Base-by-base conservation (phyloP, 2,797 vertebrate genomes). In the Prunella strophiata region DNA sequence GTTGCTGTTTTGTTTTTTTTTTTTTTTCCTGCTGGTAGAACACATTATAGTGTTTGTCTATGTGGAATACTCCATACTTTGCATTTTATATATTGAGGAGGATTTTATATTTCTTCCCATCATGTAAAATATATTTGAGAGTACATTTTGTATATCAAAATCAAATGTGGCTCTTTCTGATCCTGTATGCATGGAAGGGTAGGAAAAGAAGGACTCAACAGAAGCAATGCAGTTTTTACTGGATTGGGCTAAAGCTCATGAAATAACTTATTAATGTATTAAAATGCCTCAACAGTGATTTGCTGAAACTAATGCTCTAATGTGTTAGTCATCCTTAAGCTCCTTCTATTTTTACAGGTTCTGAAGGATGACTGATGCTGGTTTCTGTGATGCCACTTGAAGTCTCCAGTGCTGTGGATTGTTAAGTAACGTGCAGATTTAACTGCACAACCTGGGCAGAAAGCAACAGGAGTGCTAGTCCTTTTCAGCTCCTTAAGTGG, bases 311-410 rank as follows among this genome's bases (percentile, higher is more conserved):
- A 85, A 90, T 92, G 97, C 85, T 95, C 88, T 97, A 93, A 96
- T 93, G 94, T 96, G 72, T 98, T 98, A 98, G 96, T 98, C 97
- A 98, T 97, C 95, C 93, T 95, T 97, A 95, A 96, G 97, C 96
- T 96, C 86, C 85, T 98, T 98, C 97, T 98, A 26, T 98, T 98
- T 98, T 97, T 97, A 85, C 97, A 98, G 98, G 96, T 98, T 97
- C 95, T 96, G 96, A 97, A 97, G 93, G 96, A 98, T 98, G 97
- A 96, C 91, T 91, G 96, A 96, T 30, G 88, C 93, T 91, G 82
- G 36, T 84, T 93, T 78, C 93, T 90, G 93, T 48, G 88, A 95
- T 96, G 90, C 75, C 73, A 57, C 87, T 96, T 89, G 50, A 92
- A 85, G 86, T 48, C 63, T 80, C 85, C 36, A 65, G 71, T 81